A percentile compares a stretch with the other conserved stretches of the same genome.
phyloP scores from a whole-genome alignment of 1,140 invertebrate genomes.

The Agraylea sexmaculata region DNA sequence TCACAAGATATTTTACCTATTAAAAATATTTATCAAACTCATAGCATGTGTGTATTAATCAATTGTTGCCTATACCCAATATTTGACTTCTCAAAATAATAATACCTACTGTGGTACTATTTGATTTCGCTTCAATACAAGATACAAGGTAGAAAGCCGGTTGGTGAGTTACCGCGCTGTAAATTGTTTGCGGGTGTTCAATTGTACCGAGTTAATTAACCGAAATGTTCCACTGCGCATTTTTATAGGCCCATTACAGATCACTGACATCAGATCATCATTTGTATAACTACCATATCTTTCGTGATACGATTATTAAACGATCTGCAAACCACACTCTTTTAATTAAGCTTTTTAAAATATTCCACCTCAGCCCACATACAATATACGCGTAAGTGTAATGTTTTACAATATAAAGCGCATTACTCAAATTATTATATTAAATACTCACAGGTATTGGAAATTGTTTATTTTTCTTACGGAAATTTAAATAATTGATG shows the following conservation, averaged over 20 bases:
- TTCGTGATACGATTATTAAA: conserved; percentile 10
- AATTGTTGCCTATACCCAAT: not conserved
- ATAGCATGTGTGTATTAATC: conserved; percentile 1
- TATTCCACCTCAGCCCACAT: not conserved
- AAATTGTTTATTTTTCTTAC: too few species aligned
- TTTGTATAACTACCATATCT: too few species aligned
- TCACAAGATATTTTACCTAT: too few species aligned
- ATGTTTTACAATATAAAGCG: not conserved
- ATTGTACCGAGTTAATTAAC: conserved; percentile 20
- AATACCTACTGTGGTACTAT: not conserved
- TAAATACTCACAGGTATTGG: conserved; percentile 5
- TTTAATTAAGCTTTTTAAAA: conserved; percentile 12
- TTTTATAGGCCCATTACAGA: conserved; percentile 21
- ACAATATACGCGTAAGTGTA: conserved; percentile 2
- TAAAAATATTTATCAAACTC: not conserved
- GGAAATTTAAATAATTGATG: too few species aligned
- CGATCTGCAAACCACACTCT: not conserved
- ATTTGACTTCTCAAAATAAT: not conserved
- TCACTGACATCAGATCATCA: too few species aligned
- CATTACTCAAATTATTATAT: conserved; percentile 5
- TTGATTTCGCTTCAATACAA: not conserved
- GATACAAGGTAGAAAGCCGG: conserved; percentile 4
- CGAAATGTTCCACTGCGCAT: conserved; percentile 18
- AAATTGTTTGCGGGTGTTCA: conserved; percentile 15
- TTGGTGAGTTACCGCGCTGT: conserved; percentile 12